phyloP scores from a whole-genome alignment of 2,888 invertebrate species.

The Ischnura elegans region DNA sequence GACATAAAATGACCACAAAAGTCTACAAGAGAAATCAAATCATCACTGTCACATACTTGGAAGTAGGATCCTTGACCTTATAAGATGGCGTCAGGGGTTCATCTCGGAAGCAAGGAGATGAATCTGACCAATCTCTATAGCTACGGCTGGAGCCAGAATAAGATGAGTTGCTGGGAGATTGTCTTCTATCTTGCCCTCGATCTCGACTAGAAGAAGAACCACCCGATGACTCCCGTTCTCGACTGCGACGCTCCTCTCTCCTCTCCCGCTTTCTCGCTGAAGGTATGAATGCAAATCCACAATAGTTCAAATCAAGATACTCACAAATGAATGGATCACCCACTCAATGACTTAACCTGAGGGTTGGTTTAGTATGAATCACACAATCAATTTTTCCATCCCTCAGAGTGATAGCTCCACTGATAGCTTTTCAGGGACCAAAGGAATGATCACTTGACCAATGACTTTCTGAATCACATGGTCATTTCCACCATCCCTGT shows the following conservation, averaged over 20 bases:
- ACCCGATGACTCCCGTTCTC: constrained; percentile 73
- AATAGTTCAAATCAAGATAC: too few relatives aligned
- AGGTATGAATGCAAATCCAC: not conserved
- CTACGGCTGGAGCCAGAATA: constrained; percentile 64
- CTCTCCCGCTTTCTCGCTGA: constrained; percentile 71
- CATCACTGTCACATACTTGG: constrained; percentile 75
- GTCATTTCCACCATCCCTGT: too few relatives aligned
- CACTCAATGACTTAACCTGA: too few relatives aligned
- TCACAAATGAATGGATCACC: too few relatives aligned
- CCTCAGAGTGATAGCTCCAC: too few relatives aligned
- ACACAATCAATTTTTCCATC: too few relatives aligned
- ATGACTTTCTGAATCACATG: too few relatives aligned
- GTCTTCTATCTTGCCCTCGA: not conserved
- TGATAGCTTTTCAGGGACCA: too few relatives aligned
- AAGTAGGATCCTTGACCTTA: constrained; percentile 82
- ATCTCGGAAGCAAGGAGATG: constrained; percentile 86
- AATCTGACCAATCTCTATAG: constrained; percentile 70
- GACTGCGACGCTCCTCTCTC: constrained; percentile 73
- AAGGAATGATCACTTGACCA: too few relatives aligned
- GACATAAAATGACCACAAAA: not conserved
- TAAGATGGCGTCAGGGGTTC: constrained; percentile 92
- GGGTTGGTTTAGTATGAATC: too few relatives aligned
- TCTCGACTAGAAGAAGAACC: constrained; percentile 41
- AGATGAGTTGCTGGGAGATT: constrained; percentile 19
- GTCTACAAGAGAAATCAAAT: not conserved